Conservation (phyloP, 2,888 invertebrate genomes). For the Omphaloscelis lunosa region DNA sequence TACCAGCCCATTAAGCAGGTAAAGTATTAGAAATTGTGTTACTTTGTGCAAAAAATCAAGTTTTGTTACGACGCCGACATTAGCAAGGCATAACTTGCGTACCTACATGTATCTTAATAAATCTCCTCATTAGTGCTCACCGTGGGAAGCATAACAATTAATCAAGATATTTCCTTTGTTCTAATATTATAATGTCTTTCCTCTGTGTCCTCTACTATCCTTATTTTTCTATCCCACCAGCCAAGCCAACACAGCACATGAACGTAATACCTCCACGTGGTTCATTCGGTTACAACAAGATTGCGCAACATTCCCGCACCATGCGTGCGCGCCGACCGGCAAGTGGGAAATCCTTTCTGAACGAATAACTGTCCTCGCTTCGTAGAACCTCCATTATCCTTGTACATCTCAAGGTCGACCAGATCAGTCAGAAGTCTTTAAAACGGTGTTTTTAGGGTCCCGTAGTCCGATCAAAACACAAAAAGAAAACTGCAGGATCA, state of each 20-base stretch:
- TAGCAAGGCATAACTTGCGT: not conserved
- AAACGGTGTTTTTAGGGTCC: conserved; percentile 26
- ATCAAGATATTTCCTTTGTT: not conserved
- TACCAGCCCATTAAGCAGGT: not conserved
- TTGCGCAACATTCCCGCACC: conserved; percentile 62
- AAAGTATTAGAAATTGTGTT: not conserved
- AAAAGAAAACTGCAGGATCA: not conserved
- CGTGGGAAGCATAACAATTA: not conserved
- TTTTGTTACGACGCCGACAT: not conserved
- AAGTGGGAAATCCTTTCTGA: conserved; percentile 57
- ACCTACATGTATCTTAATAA: not conserved
- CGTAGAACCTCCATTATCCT: conserved; percentile 56
- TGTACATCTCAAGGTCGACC: conserved; percentile 54
- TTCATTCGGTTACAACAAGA: conserved; percentile 17
- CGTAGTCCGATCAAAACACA: not conserved
- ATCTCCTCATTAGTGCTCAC: not conserved
- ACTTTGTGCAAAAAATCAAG: not conserved
- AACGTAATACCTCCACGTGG: conserved; percentile 34
- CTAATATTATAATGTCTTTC: not conserved
- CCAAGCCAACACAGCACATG: conserved; percentile 26
- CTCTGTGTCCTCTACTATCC: too few species aligned
- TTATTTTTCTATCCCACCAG: not conserved
- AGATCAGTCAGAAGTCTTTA: conserved; percentile 21
- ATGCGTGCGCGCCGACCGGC: conserved; percentile 36
- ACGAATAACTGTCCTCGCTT: conserved; percentile 53